phyloP scores from a whole-genome alignment of 2,888 invertebrate species.

The Mylabris sibirica region DNA sequence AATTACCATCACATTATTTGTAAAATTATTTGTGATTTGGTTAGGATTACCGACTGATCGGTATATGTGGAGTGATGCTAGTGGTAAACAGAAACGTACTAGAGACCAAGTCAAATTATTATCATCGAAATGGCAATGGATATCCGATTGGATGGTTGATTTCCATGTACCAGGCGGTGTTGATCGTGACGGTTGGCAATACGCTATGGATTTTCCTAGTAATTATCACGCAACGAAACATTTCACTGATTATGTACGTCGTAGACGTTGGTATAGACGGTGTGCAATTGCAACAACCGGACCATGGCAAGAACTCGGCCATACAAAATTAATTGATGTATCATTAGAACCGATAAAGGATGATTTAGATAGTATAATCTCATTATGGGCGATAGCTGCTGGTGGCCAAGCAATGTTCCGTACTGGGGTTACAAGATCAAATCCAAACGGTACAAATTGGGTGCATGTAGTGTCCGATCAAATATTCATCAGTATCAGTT shows the following conservation, averaged over 20 bases:
- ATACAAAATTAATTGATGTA: constrained; percentile 82
- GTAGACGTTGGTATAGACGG: constrained; percentile 60
- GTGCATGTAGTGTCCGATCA: constrained; percentile 85
- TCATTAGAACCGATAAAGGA: constrained; percentile 65
- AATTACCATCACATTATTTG: neutral
- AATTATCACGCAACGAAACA: constrained; percentile 85
- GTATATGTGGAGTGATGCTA: constrained; percentile 91
- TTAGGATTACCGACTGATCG: constrained; percentile 82
- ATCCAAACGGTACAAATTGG: constrained; percentile 81
- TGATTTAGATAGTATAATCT: constrained; percentile 62
- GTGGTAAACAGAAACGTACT: constrained; percentile 83
- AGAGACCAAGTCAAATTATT: constrained; percentile 86
- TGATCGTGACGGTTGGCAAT: constrained; percentile 94
- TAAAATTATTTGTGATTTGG: neutral
- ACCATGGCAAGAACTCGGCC: constrained; percentile 89
- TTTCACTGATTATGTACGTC: constrained; percentile 86
- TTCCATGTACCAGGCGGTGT: constrained; percentile 89
- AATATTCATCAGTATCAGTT: constrained; percentile 77
- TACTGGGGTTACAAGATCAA: constrained; percentile 75
- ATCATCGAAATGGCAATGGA: constrained; percentile 90
- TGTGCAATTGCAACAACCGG: constrained; percentile 84
- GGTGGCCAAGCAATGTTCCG: constrained; percentile 88
- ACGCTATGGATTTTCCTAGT: constrained; percentile 90
- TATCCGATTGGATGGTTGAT: constrained; percentile 92
- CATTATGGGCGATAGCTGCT: constrained; percentile 85